Base-by-base conservation (phyloP, 1,140 invertebrate genomes). In the Nautilus pompilius region DNA sequence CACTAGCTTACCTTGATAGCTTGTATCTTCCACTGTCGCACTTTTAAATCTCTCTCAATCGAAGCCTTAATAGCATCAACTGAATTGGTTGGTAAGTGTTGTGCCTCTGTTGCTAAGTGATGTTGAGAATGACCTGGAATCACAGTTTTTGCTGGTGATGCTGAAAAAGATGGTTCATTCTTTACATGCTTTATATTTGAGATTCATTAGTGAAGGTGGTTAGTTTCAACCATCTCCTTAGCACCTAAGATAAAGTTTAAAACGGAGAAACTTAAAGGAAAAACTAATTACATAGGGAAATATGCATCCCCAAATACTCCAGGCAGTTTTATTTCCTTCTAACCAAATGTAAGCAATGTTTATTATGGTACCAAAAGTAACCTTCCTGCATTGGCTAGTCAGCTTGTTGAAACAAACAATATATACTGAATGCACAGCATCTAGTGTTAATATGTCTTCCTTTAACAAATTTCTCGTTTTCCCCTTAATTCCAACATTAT, bases 11-110 rank as follows among this genome's bases (percentile, higher is more conserved):
- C 78, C 72, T 78, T 80, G 22, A 78, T 51, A 55, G 75, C 79
- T 57, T 77, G 71, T 66, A 79, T 79, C 63, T 77, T 78, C 75
- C 74, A 77, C 71, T 76, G 67, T 15, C 79, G 57, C 3, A 79
- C 68, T 33, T 75, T 69, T 20, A 74, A 32, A 54, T 80, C 78
- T 20, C 63, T 63, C 33, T 76, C 75, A 32, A 80, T 80, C 36
- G 77, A 67, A 10, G 72, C 68, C 29, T 76, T 73, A 1, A 80
- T 71, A 13, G 65, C 58, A 22, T 75, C 66, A 10, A 76, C 66
- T 26, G 71, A 66, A 51, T 71, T 75, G 1, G 68, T 53, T 2
- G 66, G 67, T 17, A 66, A 55, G 45, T 72, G 65, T 29, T 68
- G 55, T 1, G 62, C 61, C 41, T 62, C 8, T 58, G 45, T 15